Evolutionary conservation across 1,140 invertebrate species (phyloP), one percentile per base, ranked within the genome.

Genomic region (Calephelis nemesis): DNA sequence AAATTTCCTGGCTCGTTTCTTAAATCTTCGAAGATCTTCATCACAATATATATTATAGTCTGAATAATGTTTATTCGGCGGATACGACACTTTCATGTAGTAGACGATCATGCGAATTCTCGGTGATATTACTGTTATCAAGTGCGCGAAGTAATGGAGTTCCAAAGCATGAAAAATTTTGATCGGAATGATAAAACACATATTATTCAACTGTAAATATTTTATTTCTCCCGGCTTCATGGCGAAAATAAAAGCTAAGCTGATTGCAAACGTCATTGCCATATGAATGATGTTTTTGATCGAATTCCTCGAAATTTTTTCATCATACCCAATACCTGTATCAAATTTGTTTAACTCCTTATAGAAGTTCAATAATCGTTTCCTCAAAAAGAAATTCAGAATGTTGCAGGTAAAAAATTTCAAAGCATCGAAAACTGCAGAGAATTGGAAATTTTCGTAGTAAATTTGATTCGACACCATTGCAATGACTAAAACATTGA

Each of bases 81-180:
- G 68, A 15, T 79, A 67, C 0, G 74, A 74, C 2, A 73, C 65
- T 67, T 78, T 73, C 63, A 82, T 75, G 47, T 74, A 79, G 54
- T 76, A 72, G 52, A 73, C 75, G 5, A 85, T 77, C 19, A 76
- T 47, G 13, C 69, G 72, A 6, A 85, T 19, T 9, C 83, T 72
- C 3, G 78, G 76, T 11, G 69, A 69, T 1, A 85, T 63, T 7
- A 81, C 72, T 62, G 72, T 80, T 0, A 85, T 62, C 8, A 84
- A 47, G 45, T 83, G 80, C 0, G 70, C 80, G 19, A 70, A 77
- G 19, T 72, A 85, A 70, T 79, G 68, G 7, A 78, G 42, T 65
- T 85, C 83, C 3, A 80, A 42, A 12, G 67, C 69, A 52, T 73
- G 68, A 47, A 75, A 39, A 0, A 74, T n/a, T 11, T 70, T 71